Evolutionary conservation across 2,888 invertebrate genomes (phyloP).

Genomic region (Torymus tubicola): DNA sequence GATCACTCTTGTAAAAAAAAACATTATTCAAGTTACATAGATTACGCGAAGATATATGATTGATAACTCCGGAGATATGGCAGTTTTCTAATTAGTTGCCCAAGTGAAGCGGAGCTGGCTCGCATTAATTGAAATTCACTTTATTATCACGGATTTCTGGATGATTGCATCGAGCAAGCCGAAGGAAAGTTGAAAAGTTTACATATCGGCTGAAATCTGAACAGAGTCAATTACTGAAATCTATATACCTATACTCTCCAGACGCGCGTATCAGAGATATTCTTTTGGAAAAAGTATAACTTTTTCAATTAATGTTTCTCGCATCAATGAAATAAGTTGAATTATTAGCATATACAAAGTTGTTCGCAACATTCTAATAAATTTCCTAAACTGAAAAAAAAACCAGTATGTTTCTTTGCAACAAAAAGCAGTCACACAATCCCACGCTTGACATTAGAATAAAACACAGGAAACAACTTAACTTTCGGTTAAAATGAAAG

Average conservation of each 20-base stretch:
- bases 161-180: conserved; percentile 69
- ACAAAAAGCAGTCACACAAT: too few relatives aligned
- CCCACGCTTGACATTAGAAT: background rate
- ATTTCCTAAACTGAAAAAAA: too few relatives aligned
- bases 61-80: conserved; percentile 44
- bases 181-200: conserved; percentile 51
- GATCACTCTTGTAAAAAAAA: conserved; percentile 21
- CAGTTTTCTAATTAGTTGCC: conserved; percentile 56
- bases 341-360: background rate
- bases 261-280: background rate
- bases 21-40: conserved; percentile 36
- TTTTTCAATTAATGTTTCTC: background rate
- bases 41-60: conserved; percentile 35
- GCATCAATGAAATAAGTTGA: background rate
- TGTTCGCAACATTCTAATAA: background rate
- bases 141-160: conserved; percentile 74
- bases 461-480: conserved; percentile 11
- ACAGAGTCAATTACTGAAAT: conserved; percentile 25
- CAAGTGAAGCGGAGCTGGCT: conserved; percentile 53
- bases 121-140: conserved; percentile 73
- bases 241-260: background rate
- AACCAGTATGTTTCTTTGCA: too few relatives aligned
- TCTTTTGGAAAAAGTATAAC: conserved; percentile 1
- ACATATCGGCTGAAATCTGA: conserved; percentile 39
- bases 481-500: conserved; percentile 41